These are phyloP conservation scores for Pelmatolapia mariae DNA, from an alignment of 2,113 vertebrate species.

Conservation along the genomic window DNA sequence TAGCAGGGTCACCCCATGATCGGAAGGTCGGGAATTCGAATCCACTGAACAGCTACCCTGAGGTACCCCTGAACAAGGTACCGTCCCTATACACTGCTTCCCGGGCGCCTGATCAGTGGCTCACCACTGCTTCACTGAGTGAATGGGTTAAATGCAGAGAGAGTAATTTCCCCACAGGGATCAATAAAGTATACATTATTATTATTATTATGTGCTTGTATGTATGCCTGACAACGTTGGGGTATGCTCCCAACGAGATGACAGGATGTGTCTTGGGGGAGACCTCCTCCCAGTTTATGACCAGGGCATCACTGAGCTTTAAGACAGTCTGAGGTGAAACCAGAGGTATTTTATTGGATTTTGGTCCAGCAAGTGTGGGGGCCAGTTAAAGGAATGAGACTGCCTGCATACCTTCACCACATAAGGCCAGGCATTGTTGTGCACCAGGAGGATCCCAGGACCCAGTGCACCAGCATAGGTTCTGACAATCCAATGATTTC, in stretches of 20 bases:
- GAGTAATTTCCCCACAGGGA: not conserved
- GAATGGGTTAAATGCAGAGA: not conserved
- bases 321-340: not conserved
- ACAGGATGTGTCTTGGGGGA: not conserved
- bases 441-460: not conserved
- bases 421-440: fast-evolving
- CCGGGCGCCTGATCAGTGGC: fast-evolving
- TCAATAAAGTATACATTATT: not conserved
- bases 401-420: not conserved
- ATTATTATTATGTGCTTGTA: not conserved
- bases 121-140: not conserved
- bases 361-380: not conserved
- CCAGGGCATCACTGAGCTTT: not conserved
- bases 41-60: not conserved
- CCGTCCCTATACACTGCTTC: not conserved
- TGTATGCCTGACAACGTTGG: fast-evolving
- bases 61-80: not conserved
- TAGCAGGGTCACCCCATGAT: not conserved
- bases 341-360: not conserved
- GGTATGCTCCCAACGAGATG: not conserved
- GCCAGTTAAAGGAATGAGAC: not conserved
- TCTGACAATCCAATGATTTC: not conserved
- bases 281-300: not conserved
- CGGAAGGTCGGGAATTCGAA: fast-evolving
- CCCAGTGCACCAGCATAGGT: not conserved